These are phyloP conservation scores for Lepeophtheirus nordmannii DNA, from an alignment of 2,888 invertebrate species.

Conservation along the genomic window DNA sequence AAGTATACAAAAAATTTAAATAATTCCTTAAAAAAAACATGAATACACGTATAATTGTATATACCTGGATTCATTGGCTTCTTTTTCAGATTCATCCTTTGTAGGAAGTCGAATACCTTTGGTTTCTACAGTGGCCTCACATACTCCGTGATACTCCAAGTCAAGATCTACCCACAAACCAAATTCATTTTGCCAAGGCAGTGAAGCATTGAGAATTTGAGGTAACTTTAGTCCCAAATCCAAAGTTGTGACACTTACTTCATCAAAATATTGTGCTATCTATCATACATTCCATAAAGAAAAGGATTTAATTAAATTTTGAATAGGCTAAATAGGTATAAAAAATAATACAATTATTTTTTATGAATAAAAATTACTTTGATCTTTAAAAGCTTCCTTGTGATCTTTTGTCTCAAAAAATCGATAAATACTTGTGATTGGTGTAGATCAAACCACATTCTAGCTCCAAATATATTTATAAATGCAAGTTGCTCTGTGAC, in stretches of 20 bases:
- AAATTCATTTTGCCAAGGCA: slow-evolving; percentile 18
- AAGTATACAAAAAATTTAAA: neutral
- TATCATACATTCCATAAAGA: neutral
- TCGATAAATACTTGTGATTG: slow-evolving; percentile 7
- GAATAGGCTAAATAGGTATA: neutral
- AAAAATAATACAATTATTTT: neutral
- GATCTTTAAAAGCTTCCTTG: slow-evolving; percentile 11
- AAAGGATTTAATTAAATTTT: neutral
- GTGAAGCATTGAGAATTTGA: slow-evolving; percentile 11
- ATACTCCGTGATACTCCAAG: slow-evolving; percentile 5
- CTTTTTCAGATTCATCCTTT: slow-evolving; percentile 16
- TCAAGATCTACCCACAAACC: slow-evolving; percentile 16
- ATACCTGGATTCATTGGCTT: slow-evolving; percentile 13
- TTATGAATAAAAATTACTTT: slow-evolving; percentile 3
- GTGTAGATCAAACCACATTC: slow-evolving; percentile 15
- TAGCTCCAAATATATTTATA: slow-evolving; percentile 4
- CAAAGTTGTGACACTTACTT: slow-evolving; percentile 17
- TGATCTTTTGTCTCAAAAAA: slow-evolving; percentile 13
- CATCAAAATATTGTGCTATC: slow-evolving; percentile 20
- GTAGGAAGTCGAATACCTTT: slow-evolving; percentile 17
- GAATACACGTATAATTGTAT: neutral
- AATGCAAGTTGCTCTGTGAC: slow-evolving; percentile 15
- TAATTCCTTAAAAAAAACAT: neutral
- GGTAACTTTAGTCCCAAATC: slow-evolving; percentile 12
- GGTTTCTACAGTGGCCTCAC: slow-evolving; percentile 16